Percentiles rank a stretch among this genome's conserved stretches.
Evolutionary conservation across 2,113 vertebrate species (phyloP).

Genomic region (Nothocercus nigrocapillus): DNA sequence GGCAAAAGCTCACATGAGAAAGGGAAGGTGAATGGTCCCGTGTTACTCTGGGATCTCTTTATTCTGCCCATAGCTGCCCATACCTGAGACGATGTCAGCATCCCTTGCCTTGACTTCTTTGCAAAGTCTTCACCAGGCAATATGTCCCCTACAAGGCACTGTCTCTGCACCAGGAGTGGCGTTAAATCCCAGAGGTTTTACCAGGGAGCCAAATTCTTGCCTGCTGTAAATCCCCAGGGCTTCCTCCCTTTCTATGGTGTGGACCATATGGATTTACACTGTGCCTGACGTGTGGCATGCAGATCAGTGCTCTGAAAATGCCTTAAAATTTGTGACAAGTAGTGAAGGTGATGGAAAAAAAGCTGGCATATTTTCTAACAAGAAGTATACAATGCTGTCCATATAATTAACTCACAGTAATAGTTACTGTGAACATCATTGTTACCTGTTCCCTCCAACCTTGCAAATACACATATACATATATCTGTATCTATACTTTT

Average conservation of each 20-base stretch:
- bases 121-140: not conserved
- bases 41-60: not conserved
- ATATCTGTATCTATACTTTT: rapidly evolving
- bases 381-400: not conserved
- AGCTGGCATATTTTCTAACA: not conserved
- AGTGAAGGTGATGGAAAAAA: not conserved
- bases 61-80: not conserved
- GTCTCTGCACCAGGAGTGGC: not conserved
- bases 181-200: not conserved
- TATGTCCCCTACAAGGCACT: not conserved
- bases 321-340: not conserved
- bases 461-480: not conserved
- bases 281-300: not conserved
- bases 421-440: not conserved
- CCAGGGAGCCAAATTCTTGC: not conserved
- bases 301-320: not conserved
- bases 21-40: not conserved
- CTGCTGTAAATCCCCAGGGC: not conserved
- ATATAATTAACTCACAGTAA: not conserved
- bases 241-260: not conserved
- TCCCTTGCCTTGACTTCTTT: not conserved
- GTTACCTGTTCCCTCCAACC: not conserved
- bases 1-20: not conserved
- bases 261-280: not conserved
- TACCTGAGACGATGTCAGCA: not conserved